Conservation (phyloP, 2,113 vertebrate genomes). For the Eira barbara region DNA sequence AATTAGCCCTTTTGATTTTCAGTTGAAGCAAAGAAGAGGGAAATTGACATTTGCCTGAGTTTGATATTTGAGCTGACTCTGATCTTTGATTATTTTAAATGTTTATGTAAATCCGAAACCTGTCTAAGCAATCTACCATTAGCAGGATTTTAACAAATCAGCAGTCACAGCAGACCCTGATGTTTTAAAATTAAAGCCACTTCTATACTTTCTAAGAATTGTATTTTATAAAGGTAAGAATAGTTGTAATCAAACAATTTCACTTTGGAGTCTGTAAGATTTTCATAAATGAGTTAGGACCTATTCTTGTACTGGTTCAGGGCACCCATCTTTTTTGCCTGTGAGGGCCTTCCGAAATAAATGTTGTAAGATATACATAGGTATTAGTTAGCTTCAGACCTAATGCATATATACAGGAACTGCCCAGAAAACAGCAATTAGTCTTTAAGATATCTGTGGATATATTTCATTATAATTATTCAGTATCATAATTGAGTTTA, state of each 20-base stretch:
- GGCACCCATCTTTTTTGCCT: neutral
- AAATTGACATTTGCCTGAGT: slow-evolving; percentile 78
- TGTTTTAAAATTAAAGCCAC: neutral
- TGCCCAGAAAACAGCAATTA: neutral
- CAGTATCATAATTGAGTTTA: neutral
- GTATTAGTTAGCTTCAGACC: neutral
- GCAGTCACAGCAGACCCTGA: slow-evolving; percentile 41
- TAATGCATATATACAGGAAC: neutral
- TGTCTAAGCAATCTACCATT: slow-evolving; percentile 68
- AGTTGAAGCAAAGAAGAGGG: slow-evolving; percentile 64
- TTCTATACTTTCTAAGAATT: neutral
- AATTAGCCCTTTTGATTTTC: slow-evolving; percentile 68
- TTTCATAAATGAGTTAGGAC: neutral
- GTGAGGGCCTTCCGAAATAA: neutral
- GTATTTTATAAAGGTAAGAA: neutral
- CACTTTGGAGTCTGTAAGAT: neutral
- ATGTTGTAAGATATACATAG: neutral
- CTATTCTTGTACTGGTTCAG: neutral
- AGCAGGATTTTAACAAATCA: slow-evolving; percentile 73
- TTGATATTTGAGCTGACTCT: slow-evolving; percentile 73
- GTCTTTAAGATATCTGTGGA: neutral
- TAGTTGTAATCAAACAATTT: neutral
- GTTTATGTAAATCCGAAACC: slow-evolving; percentile 66
- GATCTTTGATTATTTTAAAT: slow-evolving; percentile 73
- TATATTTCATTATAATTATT: neutral